phyloP scores from a whole-genome alignment of 2,797 vertebrate species.

The Calcarius lapponicus region DNA sequence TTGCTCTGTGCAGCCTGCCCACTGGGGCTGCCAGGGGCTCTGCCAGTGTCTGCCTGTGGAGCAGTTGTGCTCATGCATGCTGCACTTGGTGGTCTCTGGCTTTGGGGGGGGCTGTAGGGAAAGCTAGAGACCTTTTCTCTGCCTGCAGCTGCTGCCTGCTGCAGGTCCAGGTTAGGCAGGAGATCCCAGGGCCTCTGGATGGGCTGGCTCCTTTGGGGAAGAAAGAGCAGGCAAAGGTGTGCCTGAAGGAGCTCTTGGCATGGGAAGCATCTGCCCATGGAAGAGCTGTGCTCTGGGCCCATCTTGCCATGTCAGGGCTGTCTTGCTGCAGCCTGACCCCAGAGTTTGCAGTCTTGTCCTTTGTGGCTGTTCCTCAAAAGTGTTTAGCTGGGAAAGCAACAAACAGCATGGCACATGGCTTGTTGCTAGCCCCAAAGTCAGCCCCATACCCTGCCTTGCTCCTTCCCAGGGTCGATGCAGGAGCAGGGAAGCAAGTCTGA shows the following conservation, averaged over 20 bases:
- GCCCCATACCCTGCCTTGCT: background rate
- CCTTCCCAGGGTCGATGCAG: background rate
- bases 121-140: background rate
- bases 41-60: background rate
- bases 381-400: background rate
- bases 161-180: background rate
- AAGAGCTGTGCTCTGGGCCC: background rate
- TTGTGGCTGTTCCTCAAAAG: background rate
- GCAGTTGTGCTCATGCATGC: background rate
- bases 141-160: too few species aligned
- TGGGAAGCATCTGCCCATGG: background rate
- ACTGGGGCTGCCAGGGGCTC: rapidly evolving
- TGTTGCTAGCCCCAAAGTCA: background rate
- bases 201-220: too few species aligned
- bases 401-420: rapidly evolving
- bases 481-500: background rate
- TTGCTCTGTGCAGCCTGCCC: background rate
- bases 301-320: background rate
- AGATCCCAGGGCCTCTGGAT: background rate
- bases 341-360: background rate
- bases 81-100: background rate
- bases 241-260: background rate
- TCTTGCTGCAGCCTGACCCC: background rate
- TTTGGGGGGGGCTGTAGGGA: background rate
- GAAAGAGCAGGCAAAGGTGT: background rate